Evolutionary conservation across 1,140 invertebrate species (phyloP).

Genomic region (Propsilocerus akamusi): DNA sequence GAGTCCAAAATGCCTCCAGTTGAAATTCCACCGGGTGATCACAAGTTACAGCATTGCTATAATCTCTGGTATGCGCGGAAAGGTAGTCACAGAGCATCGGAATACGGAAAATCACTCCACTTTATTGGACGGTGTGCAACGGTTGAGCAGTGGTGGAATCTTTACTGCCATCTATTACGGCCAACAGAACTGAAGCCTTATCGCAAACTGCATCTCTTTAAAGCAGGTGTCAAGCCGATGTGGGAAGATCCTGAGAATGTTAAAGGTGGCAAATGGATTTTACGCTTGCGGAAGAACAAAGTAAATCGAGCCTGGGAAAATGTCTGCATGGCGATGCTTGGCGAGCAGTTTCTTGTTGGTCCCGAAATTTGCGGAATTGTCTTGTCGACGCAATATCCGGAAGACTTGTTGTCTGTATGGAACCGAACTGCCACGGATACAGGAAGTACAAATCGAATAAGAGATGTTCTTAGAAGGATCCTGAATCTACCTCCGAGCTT

Average conservation of each 20-base stretch:
- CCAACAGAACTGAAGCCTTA: slow-evolving; percentile 75
- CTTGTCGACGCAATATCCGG: slow-evolving; percentile 83
- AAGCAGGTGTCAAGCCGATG: slow-evolving; percentile 96
- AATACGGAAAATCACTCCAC: slow-evolving; percentile 24
- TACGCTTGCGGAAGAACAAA: slow-evolving; percentile 83
- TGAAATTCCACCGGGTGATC: slow-evolving; percentile 45
- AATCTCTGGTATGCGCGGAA: slow-evolving; percentile 50
- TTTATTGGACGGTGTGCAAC: slow-evolving; percentile 64
- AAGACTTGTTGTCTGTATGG: slow-evolving; percentile 97
- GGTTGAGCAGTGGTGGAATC: slow-evolving; percentile 94
- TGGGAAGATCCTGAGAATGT: slow-evolving; percentile 95
- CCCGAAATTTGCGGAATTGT: slow-evolving; percentile 98
- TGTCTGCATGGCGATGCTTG: slow-evolving; percentile 90
- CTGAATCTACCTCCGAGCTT: slow-evolving; percentile 84
- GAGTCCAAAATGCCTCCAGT: slow-evolving; percentile 25
- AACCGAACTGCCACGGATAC: slow-evolving; percentile 84
- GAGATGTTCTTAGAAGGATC: slow-evolving; percentile 85
- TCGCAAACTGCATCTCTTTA: slow-evolving; percentile 94
- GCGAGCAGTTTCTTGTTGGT: slow-evolving; percentile 97
- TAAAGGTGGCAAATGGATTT: slow-evolving; percentile 92
- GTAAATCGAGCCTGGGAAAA: slow-evolving; percentile 97
- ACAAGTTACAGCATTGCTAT: slow-evolving; percentile 64
- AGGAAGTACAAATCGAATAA: slow-evolving; percentile 69
- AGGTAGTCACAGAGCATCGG: slow-evolving; percentile 18
- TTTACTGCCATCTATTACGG: slow-evolving; percentile 80